Conservation (phyloP, 2,113 vertebrate genomes). For the Todiramphus saurophagus region DNA sequence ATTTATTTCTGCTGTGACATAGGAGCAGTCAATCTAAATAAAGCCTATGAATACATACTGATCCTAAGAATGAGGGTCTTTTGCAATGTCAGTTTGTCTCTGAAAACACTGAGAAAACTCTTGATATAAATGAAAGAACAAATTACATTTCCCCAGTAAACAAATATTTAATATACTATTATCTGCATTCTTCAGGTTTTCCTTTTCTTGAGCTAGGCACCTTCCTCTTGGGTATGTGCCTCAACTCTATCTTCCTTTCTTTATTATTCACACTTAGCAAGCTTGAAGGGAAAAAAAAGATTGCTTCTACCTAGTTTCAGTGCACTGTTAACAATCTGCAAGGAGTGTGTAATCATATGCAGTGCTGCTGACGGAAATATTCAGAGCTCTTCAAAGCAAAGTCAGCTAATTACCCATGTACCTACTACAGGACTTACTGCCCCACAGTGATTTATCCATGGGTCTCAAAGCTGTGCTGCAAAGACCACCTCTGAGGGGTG, state of each 20-base stretch:
- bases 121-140: neutral
- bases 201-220: neutral
- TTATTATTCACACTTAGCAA: neutral
- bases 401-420: constrained; percentile 9
- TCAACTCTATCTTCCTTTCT: neutral
- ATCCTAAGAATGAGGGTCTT: neutral
- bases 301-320: neutral
- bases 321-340: neutral
- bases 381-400: constrained; percentile 1
- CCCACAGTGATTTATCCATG: constrained; percentile 17
- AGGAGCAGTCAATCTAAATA: constrained; percentile 35
- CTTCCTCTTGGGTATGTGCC: neutral
- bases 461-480: neutral
- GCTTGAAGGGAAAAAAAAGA: neutral
- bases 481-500: constrained; percentile 62
- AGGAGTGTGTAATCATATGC: neutral
- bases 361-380: neutral
- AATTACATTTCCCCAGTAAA: constrained; percentile 6
- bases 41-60: constrained; percentile 4
- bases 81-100: constrained; percentile 15
- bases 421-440: neutral
- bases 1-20: constrained; percentile 23
- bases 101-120: neutral
- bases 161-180: constrained; percentile 10
- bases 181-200: neutral